Base-by-base conservation (phyloP, 2,888 invertebrate genomes). In the Noctua pronuba region DNA sequence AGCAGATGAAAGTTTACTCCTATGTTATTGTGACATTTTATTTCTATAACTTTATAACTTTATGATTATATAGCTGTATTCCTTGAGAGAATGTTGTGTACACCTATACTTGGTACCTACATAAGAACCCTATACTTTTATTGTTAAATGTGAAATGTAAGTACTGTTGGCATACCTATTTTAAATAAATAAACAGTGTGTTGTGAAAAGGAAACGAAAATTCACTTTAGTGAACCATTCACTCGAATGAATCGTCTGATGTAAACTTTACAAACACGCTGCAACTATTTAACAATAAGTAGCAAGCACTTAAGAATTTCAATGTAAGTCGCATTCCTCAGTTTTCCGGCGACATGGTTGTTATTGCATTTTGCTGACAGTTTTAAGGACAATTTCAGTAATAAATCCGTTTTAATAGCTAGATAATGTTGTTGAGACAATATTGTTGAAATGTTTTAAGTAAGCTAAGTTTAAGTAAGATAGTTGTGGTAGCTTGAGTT, bases 371-470 rank as follows among this genome's bases (percentile, higher is more conserved):
- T 80, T 24, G 28, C 46, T 7, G 82, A 58, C 75, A 49, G 68
- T 64, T 80, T 65, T 65, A 81, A 58, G 41, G 68, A 41, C 82
- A 65, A 44, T 64, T 69, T 55, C 28, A 31, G 52, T 46, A 62
- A 75, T 79, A 81, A 81, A 79, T 79, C 67, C 6, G 67, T 38
- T 62, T 79, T 79, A 66, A 81, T 79, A 46, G 66, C 58, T 8
- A 35, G 35, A 74, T 66, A 79, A 81, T 73, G 58, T 81, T 58
- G 81, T 44, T 66, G 28, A 28, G 74, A 79, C 81, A 73, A 60
- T 81, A 58, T 60, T 79, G 74, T 81, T 66, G 46, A 49, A 80
- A 60, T 74, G 58, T 81, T 81, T 79, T 58, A 73, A 65, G 41
- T 35, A 18, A 60, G 6, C 10, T 38, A 8, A 60, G 24, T 41